Base-by-base conservation (phyloP, 2,113 vertebrate genomes). In the Bucco capensis region DNA sequence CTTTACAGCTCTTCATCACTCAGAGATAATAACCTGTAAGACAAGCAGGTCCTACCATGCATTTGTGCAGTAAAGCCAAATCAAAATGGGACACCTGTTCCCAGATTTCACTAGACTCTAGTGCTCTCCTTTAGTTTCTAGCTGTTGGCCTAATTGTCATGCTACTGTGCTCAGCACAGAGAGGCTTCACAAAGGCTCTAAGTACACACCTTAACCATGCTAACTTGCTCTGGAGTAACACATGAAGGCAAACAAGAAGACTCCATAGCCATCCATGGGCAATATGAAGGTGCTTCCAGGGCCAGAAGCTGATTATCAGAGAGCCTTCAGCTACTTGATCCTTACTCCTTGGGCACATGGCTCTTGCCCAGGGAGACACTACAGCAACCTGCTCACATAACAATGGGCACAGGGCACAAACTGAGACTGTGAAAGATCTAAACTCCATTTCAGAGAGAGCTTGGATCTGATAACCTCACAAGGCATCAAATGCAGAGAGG, bases 1-100 rank as follows among this genome's bases (percentile, higher is more conserved):
- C 93, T 95, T 86, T 90, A 89, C 58, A 82, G 88, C 81, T 92
- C 86, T 87, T 94, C 78, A 94, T 95, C 86, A 96, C 79, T 94
- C 78, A 90, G 40, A 87, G 83, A 87, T 95, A 95, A 96, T 94
- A 82, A 92, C 71, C 92, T 92, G 1, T 18, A 42, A 90, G 89
- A 92, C 67, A 86, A 87, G 91, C 46, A 84, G 81, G 51, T 82
- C 78, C 86, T 42, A 65, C 25, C 54, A 86, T 73, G 71, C 64
- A 64, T 69, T 90, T 87, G 35, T 44, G 51, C 53, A 78, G 81
- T 35, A 73, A 79, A 85, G 54, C 54, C 92, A 49, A 58, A 85
- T 67, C 81, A 53, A 84, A 89, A 89, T 17, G 57, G 49, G 62
- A 85, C 53, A 78, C 74, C 57, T 14, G 8, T 57, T 89, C 35